Evolutionary conservation across 2,113 vertebrate genomes (phyloP).

Genomic region (Chascanopsetta lugubris): DNA sequence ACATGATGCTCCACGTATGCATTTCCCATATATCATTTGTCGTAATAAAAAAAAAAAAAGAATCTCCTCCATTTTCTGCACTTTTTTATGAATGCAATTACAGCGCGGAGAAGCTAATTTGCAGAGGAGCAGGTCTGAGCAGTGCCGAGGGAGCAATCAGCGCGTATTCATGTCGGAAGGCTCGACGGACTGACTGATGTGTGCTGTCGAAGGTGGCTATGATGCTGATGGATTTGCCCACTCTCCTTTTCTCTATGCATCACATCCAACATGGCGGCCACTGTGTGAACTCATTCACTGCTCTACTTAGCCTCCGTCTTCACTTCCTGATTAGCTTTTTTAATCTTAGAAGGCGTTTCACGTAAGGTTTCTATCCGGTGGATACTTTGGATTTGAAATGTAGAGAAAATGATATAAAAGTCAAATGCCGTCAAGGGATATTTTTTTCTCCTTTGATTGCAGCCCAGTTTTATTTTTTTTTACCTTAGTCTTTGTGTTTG

Average conservation of each 20-base stretch:
- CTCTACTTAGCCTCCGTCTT: slow-evolving; percentile 34
- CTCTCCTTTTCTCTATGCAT: slow-evolving; percentile 67
- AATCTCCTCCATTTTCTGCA: slow-evolving; percentile 48
- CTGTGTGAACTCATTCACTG: slow-evolving; percentile 43
- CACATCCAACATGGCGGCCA: slow-evolving; percentile 58
- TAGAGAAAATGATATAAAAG: slow-evolving; percentile 1
- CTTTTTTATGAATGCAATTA: slow-evolving; percentile 67
- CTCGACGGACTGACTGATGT: slow-evolving; percentile 74
- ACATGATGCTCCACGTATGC: slow-evolving; percentile 16
- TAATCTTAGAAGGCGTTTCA: slow-evolving; percentile 1
- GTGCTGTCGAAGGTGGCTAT: slow-evolving; percentile 65
- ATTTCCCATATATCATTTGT: slow-evolving; percentile 37
- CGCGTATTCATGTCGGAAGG: slow-evolving; percentile 67
- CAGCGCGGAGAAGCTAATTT: slow-evolving; percentile 67
- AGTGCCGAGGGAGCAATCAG: slow-evolving; percentile 69
- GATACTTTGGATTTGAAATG: neutral
- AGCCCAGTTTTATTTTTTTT: neutral
- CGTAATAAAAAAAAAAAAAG: slow-evolving; percentile 54
- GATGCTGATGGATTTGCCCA: slow-evolving; percentile 76
- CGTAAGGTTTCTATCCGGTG: neutral
- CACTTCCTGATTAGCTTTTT: slow-evolving; percentile 29
- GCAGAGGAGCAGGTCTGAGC: slow-evolving; percentile 51
- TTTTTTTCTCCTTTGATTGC: neutral
- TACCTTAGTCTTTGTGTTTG: slow-evolving; percentile 7
- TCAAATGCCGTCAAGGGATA: neutral